These are phyloP conservation scores for Leptodactylus fuscus DNA, from an alignment of 2,113 vertebrate species.

Conservation along the genomic window DNA sequence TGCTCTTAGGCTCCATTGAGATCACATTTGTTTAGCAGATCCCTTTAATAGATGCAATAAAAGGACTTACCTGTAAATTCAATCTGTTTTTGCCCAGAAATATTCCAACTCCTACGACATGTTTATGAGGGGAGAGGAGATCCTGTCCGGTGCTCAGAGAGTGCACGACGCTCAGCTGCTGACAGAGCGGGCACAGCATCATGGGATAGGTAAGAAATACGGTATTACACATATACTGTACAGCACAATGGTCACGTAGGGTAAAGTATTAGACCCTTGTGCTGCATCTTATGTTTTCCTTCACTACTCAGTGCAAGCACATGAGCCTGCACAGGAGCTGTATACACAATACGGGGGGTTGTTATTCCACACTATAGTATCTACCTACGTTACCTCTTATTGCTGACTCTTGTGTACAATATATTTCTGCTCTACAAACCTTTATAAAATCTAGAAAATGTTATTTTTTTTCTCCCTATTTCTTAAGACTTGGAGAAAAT, in stretches of 20 bases:
- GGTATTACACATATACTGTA: background rate
- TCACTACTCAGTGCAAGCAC: too few relatives aligned
- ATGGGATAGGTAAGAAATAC: conserved; percentile 85
- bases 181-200: conserved; percentile 90
- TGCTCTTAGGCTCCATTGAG: too few relatives aligned
- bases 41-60: too few relatives aligned
- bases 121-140: conserved; percentile 99
- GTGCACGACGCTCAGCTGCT: conserved; percentile 92
- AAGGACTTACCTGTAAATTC: too few relatives aligned
- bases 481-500: conserved; percentile 96
- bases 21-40: too few relatives aligned
- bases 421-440: too few relatives aligned
- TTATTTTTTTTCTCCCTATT: conserved; percentile 1
- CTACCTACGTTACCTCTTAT: too few relatives aligned
- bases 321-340: background rate
- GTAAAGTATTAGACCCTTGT: too few relatives aligned
- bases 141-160: conserved; percentile 96
- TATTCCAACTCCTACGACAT: conserved; percentile 98
- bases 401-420: too few relatives aligned
- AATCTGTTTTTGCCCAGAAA: too few relatives aligned
- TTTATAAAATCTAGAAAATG: background rate
- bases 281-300: too few relatives aligned
- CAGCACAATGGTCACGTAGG: background rate
- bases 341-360: background rate
- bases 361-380: too few relatives aligned